Evolutionary conservation across 2,888 invertebrate genomes (phyloP).

Genomic region (Torymus aiolomorphi): DNA sequence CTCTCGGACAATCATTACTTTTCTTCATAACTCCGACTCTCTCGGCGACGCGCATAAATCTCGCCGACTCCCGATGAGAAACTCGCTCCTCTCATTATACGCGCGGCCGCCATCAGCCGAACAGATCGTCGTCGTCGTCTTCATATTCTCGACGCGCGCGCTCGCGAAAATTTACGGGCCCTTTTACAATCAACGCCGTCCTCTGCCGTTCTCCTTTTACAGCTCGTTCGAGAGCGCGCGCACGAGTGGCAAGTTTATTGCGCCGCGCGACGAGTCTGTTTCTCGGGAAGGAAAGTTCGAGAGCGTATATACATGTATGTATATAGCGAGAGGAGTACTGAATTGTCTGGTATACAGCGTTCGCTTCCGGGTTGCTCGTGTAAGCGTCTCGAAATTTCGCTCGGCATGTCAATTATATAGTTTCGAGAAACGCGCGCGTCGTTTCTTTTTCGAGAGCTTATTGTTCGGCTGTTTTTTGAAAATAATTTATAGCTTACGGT

Average conservation of each 20-base stretch:
- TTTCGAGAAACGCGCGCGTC: too few species aligned
- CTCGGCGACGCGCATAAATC: constrained; percentile 34
- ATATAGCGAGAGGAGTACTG: neutral
- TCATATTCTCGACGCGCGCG: constrained; percentile 15
- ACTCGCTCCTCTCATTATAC: constrained; percentile 18
- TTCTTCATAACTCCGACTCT: constrained; percentile 33
- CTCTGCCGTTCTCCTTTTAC: constrained; percentile 31
- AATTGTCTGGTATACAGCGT: neutral
- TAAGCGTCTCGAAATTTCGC: too few species aligned
- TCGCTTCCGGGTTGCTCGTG: too few species aligned
- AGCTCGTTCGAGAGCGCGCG: constrained; percentile 4
- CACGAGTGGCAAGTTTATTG: neutral
- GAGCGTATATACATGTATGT: neutral
- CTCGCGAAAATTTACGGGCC: constrained; percentile 34
- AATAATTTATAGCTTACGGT: constrained; percentile 20
- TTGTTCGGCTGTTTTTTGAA: too few species aligned
- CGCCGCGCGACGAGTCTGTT: too few species aligned
- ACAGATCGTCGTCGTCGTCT: constrained; percentile 41
- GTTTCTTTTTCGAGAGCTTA: too few species aligned
- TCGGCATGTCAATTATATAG: too few species aligned
- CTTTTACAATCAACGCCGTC: constrained; percentile 43
- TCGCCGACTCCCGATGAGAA: constrained; percentile 39
- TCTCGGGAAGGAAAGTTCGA: too few species aligned
- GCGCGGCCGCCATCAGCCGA: constrained; percentile 12
- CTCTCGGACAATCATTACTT: constrained; percentile 32